These are phyloP conservation scores for Microctonus hyperodae DNA, from an alignment of 2,888 invertebrate species.

Conservation along the genomic window DNA sequence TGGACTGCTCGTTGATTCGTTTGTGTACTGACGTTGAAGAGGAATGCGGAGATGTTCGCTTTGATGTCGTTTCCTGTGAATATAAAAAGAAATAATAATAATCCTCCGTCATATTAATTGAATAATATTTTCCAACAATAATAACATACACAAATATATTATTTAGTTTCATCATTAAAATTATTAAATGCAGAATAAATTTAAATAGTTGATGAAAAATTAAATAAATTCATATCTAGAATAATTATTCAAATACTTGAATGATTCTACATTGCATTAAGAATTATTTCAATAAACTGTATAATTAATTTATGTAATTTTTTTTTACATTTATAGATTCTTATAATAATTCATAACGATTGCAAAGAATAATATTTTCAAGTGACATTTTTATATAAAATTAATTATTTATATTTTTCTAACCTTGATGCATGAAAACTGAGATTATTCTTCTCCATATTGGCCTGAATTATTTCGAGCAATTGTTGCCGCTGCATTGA, in stretches of 20 bases:
- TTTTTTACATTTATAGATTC: too few relatives aligned
- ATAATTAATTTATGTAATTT: too few relatives aligned
- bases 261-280: too few relatives aligned
- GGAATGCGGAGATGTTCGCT: constrained; percentile 54
- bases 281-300: too few relatives aligned
- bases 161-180: too few relatives aligned
- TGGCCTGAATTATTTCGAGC: constrained; percentile 86
- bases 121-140: not conserved
- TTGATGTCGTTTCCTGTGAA: constrained; percentile 56
- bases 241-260: too few relatives aligned
- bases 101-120: constrained; percentile 10
- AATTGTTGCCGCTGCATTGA: constrained; percentile 82
- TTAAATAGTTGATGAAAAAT: too few relatives aligned
- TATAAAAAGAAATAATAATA: not conserved
- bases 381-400: too few relatives aligned
- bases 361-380: too few relatives aligned
- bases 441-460: constrained; percentile 90
- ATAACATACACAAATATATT: not conserved
- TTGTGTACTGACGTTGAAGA: constrained; percentile 49
- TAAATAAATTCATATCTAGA: too few relatives aligned
- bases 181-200: too few relatives aligned
- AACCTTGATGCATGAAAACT: constrained; percentile 85
- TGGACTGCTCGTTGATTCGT: constrained; percentile 44
- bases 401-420: constrained; percentile 38
- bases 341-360: too few relatives aligned